Percentiles rank a stretch among this genome's conserved stretches.
phyloP scores from a whole-genome alignment of 1,140 invertebrate species.

The Micrasema longulum region DNA sequence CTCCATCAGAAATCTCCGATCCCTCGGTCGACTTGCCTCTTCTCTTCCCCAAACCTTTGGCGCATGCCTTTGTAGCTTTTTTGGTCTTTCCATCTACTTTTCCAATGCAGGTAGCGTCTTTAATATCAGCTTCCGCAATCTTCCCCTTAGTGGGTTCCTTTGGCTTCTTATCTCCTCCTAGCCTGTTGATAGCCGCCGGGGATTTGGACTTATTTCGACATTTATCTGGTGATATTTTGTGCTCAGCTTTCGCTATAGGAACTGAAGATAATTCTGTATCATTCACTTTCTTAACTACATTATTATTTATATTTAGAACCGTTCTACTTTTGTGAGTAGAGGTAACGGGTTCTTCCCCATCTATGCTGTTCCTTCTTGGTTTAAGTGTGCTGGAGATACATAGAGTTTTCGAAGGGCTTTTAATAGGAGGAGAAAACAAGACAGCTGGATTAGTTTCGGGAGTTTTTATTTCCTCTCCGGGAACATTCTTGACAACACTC shows the following conservation, averaged over 20 bases:
- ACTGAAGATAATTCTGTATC: slow-evolving; percentile 62
- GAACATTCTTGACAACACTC: slow-evolving; percentile 57
- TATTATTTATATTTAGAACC: slow-evolving; percentile 67
- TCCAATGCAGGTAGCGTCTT: slow-evolving; percentile 55
- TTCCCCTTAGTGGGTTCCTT: slow-evolving; percentile 42
- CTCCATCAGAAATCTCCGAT: slow-evolving; percentile 38
- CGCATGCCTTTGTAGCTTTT: slow-evolving; percentile 51
- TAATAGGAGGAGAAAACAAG: slow-evolving; percentile 60
- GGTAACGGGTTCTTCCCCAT: background rate
- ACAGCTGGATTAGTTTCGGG: slow-evolving; percentile 61
- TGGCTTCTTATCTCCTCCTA: slow-evolving; percentile 50
- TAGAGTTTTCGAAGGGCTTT: slow-evolving; percentile 52
- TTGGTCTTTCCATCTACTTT: slow-evolving; percentile 62
- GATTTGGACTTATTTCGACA: slow-evolving; percentile 61
- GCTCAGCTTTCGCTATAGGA: slow-evolving; percentile 60
- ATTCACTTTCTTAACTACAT: slow-evolving; percentile 66
- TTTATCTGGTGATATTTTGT: slow-evolving; percentile 62
- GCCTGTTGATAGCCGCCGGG: slow-evolving; percentile 51
- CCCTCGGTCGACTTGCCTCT: slow-evolving; percentile 48
- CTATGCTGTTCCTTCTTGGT: slow-evolving; percentile 11
- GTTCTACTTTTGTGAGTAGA: slow-evolving; percentile 48
- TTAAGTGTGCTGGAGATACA: slow-evolving; percentile 18
- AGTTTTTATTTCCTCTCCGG: slow-evolving; percentile 51
- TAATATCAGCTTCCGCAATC: slow-evolving; percentile 53
- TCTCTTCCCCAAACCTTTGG: slow-evolving; percentile 56